These are phyloP conservation scores for Periphyllus acericola DNA, from an alignment of 2,888 invertebrate species.

Conservation along the genomic window DNA sequence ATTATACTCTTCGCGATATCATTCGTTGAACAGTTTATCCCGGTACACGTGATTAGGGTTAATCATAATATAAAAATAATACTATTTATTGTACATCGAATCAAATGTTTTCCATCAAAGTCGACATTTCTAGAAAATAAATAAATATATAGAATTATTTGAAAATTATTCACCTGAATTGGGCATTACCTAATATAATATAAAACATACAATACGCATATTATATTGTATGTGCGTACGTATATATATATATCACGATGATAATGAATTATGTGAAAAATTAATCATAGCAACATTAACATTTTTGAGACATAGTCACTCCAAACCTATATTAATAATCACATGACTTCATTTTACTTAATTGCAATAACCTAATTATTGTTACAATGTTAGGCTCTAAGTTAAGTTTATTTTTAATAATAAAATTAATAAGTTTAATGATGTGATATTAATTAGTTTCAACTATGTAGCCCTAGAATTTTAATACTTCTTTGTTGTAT, in stretches of 20 bases:
- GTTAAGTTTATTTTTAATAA: conserved; percentile 43
- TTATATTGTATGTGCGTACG: not conserved
- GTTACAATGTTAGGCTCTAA: conserved; percentile 29
- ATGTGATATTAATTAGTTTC: conserved; percentile 61
- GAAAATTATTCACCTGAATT: conserved; percentile 3
- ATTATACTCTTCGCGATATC: not conserved
- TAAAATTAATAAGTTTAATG: conserved; percentile 29
- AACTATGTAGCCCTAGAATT: conserved; percentile 32
- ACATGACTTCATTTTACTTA: conserved; percentile 27
- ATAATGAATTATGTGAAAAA: not conserved
- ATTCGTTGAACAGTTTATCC: not conserved
- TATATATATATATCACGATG: not conserved
- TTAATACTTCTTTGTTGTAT: conserved; percentile 58
- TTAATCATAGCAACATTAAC: not conserved
- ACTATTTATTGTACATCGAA: not conserved
- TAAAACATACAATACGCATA: not conserved
- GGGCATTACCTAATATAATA: not conserved
- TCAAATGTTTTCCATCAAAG: not conserved
- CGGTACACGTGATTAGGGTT: not conserved
- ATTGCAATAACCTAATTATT: conserved; percentile 46
- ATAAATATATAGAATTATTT: not conserved
- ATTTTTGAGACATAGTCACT: not conserved
- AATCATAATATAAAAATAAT: conserved; percentile 2
- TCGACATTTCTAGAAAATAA: not conserved
- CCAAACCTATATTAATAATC: conserved; percentile 6